These are phyloP conservation scores for Synergus umbraculus DNA, from an alignment of 2,888 invertebrate genomes.

Conservation along the genomic window DNA sequence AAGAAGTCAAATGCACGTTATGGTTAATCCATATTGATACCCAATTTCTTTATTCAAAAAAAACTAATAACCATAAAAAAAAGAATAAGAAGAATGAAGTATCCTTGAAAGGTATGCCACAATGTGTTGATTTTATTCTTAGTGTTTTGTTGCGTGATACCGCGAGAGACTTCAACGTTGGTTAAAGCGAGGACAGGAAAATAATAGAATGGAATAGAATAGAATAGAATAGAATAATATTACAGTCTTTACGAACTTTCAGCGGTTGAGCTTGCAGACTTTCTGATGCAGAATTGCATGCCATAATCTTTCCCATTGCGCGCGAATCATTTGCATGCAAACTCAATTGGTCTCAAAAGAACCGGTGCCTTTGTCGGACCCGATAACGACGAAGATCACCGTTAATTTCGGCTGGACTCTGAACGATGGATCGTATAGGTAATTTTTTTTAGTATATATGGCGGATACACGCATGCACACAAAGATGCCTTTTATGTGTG, in stretches of 20 bases:
- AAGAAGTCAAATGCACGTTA: background rate
- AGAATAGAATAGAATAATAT: background rate
- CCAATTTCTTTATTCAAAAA: background rate
- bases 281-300: background rate
- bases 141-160: conserved; percentile 3
- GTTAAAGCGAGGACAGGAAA: background rate
- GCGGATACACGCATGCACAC: conserved; percentile 46
- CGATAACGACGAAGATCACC: conserved; percentile 43
- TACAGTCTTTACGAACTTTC: background rate
- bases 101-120: background rate
- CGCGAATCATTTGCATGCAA: conserved; percentile 39
- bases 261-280: background rate
- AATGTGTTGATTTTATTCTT: background rate
- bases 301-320: conserved; percentile 11
- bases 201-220: background rate
- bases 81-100: background rate
- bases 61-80: background rate
- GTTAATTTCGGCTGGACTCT: conserved; percentile 41
- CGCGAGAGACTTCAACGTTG: conserved; percentile 13
- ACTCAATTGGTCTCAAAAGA: conserved; percentile 33
- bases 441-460: conserved; percentile 30
- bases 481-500: conserved; percentile 45
- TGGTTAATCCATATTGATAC: background rate
- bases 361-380: conserved; percentile 44
- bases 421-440: conserved; percentile 40